These are phyloP conservation scores for Jaculus jaculus DNA, from an alignment of 2,113 vertebrate species.

Conservation along the genomic window DNA sequence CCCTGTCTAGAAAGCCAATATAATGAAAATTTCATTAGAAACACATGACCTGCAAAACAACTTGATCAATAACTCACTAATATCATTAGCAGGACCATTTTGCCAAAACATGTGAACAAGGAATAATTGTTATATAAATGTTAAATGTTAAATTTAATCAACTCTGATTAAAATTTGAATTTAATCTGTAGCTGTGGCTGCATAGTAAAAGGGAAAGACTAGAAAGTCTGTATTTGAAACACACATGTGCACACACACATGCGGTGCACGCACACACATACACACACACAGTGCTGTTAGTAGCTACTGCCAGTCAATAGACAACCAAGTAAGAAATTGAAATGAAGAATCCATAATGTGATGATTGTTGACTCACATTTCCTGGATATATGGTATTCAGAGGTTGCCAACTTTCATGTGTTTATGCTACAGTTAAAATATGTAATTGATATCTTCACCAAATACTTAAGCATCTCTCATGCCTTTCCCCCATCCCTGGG, in stretches of 20 bases:
- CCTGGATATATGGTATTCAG: constrained; percentile 3
- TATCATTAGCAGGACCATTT: constrained; percentile 33
- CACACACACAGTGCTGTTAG: neutral
- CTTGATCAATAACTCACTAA: neutral
- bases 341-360: constrained; percentile 31
- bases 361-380: neutral
- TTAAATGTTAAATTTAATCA: neutral
- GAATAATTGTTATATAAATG: neutral
- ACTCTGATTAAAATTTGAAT: constrained; percentile 40
- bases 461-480: neutral
- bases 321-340: neutral
- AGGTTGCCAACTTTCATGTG: neutral
- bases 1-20: neutral
- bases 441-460: neutral
- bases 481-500: neutral
- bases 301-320: constrained; percentile 22
- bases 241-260: neutral
- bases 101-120: constrained; percentile 18
- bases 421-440: constrained; percentile 6
- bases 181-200: neutral
- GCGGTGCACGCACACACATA: neutral
- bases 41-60: neutral
- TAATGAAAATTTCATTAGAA: constrained; percentile 54
- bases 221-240: too few species aligned
- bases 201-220: too few species aligned